Evolutionary conservation across 2,113 vertebrate genomes (phyloP), one percentile per base, ranked within the genome.

Genomic region (Etheostoma cragini): DNA sequence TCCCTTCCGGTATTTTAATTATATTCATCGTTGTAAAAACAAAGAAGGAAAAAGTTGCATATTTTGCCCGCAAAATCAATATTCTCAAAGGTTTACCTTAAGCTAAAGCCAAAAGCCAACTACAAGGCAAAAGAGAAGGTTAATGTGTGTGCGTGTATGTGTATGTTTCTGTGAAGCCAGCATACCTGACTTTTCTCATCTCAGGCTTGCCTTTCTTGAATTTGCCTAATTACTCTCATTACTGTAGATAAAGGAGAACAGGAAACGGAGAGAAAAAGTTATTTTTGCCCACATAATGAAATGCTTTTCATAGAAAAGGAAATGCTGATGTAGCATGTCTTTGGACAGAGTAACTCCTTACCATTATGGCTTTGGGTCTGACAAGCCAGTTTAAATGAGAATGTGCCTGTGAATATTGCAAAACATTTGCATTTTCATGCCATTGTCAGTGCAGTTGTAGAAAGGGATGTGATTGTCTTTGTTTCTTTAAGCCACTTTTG

Each of bases 81-180:
- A 56, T 68, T 56, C 49, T 76, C 80, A 81, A 64, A 88, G 33
- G 21, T 57, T 61, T 33, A 56, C n/a, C 47, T 97, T 91, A 97
- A 87, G 97, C 95, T 58, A 96, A 96, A 95, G 95, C 76, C 90
- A 96, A 96, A 94, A 93, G 94, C 89, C 85, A 93, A 83, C 93
- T 50, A 46, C 57, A 76, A 93, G 87, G 96, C 75, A 96, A 95
- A 92, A 97, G 94, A 79, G 95, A 97, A 26, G 35, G 60, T 75
- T 33, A 45, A 6, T 17, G 21, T 61, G 13, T 72, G 17, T 14
- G 45, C 12, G 22, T 49, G 45, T 49, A 12, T 54, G 26, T 60
- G 24, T 33, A 6, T 42, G n/a, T 26, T 17, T 35, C 5, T 83
- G 78, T 82, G 46, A 73, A 84, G 73, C 77, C 82, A 80, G 83